Percentiles rank a stretch among this genome's conserved stretches.
phyloP scores from a whole-genome alignment of 2,113 vertebrate genomes.

The Aleadryas rufinucha region DNA sequence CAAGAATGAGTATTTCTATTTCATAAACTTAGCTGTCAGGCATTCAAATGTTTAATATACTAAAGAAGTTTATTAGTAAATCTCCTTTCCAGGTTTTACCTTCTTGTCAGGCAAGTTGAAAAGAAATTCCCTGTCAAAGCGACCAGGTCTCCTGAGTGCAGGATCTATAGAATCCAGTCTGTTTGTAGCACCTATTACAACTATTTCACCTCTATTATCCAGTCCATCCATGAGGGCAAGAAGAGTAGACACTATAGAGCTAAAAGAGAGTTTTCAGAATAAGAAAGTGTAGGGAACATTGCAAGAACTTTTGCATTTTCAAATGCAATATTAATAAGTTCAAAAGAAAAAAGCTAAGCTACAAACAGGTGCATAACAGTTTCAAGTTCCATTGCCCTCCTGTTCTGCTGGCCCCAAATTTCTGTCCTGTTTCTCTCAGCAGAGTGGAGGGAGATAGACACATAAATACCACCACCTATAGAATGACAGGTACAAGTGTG shows the following conservation, averaged over 20 bases:
- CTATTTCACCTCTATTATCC: conserved; percentile 98
- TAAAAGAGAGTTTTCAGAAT: conserved; percentile 47
- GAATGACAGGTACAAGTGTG: background rate
- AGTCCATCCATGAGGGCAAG: conserved; percentile 98
- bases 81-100: conserved; percentile 69
- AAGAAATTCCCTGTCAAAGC: conserved; percentile 98
- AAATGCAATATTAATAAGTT: background rate
- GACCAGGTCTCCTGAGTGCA: conserved; percentile 98
- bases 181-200: conserved; percentile 99
- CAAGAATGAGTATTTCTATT: background rate
- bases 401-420: background rate
- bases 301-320: background rate
- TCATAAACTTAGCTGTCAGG: background rate
- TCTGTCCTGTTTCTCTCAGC: background rate
- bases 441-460: background rate
- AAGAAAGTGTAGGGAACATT: background rate
- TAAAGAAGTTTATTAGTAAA: background rate
- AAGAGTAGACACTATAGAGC: conserved; percentile 97
- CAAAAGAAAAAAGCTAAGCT: background rate
- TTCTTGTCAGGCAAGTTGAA: conserved; percentile 97
- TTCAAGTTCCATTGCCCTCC: background rate
- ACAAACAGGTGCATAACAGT: background rate
- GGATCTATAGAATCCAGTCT: conserved; percentile 99
- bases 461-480: background rate
- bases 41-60: background rate